phyloP scores from a whole-genome alignment of 2,113 vertebrate species.

The Microcebus griseorufus region DNA sequence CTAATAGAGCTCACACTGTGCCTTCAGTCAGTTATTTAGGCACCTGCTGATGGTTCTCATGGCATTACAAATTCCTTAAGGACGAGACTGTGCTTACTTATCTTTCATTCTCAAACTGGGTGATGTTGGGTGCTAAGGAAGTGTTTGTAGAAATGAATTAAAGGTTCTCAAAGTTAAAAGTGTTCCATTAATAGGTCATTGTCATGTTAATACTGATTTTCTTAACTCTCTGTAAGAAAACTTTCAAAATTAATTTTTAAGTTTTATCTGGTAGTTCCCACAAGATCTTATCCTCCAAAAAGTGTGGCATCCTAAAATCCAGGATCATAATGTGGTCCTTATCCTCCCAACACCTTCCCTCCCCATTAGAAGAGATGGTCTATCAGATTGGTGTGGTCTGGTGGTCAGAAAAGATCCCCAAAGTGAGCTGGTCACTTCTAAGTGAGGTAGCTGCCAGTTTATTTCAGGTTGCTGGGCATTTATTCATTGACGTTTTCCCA shows the following conservation, averaged over 20 bases:
- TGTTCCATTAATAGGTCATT: neutral
- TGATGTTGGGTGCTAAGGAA: neutral
- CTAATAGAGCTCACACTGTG: neutral
- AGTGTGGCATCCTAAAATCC: neutral
- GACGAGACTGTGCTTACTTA: neutral
- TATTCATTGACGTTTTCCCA: neutral
- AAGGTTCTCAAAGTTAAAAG: neutral
- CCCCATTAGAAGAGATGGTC: neutral
- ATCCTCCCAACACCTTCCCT: neutral
- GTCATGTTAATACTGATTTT: neutral
- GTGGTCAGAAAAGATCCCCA: neutral
- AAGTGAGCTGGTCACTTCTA: neutral
- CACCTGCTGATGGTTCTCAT: neutral
- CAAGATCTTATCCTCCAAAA: neutral
- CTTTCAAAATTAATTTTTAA: conserved; percentile 6
- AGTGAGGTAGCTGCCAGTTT: neutral
- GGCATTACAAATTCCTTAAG: neutral
- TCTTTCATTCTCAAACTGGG: neutral
- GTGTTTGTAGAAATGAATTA: neutral
- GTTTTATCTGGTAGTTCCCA: neutral
- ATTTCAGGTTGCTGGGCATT: neutral
- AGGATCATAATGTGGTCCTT: neutral
- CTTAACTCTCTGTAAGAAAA: conserved; percentile 9
- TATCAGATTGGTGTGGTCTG: neutral
- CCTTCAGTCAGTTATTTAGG: neutral